Percentiles rank a stretch among this genome's conserved stretches.
These are phyloP conservation scores for Podarcis lilfordi DNA, from an alignment of 2,797 vertebrate species.

Conservation along the genomic window DNA sequence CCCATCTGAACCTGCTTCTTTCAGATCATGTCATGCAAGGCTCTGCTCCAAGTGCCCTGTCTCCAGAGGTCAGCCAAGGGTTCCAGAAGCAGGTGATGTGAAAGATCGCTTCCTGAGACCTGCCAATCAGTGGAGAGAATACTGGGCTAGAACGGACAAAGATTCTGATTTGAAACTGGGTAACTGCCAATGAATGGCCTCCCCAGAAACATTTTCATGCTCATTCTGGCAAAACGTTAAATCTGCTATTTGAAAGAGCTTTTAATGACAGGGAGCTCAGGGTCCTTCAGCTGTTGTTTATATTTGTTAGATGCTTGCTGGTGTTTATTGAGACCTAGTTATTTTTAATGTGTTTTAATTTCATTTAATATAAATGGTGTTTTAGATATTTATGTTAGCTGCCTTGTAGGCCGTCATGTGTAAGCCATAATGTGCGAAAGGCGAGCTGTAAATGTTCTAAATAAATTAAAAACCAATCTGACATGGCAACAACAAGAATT, in stretches of 20 bases:
- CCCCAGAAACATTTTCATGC: neutral
- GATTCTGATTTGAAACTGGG: neutral
- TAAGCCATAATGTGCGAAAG: neutral
- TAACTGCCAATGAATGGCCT: neutral
- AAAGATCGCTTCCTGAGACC: neutral
- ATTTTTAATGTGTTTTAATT: neutral
- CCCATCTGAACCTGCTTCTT: neutral
- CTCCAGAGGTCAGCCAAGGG: neutral
- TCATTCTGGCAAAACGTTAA: neutral
- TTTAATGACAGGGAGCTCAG: neutral
- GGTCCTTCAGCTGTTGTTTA: neutral
- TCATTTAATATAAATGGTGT: neutral
- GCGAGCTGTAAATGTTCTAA: neutral
- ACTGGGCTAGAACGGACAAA: neutral
- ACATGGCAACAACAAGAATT: neutral
- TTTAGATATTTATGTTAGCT: neutral
- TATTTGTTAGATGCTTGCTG: neutral
- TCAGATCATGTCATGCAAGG: neutral
- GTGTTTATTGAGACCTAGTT: neutral
- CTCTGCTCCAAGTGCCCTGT: neutral
- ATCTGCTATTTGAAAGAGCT: neutral
- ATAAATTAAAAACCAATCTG: neutral
- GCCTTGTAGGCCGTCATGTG: neutral
- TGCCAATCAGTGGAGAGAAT: neutral
- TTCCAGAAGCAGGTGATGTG: neutral